phyloP scores from a whole-genome alignment of 2,113 vertebrate species.

The Ellobius talpinus region DNA sequence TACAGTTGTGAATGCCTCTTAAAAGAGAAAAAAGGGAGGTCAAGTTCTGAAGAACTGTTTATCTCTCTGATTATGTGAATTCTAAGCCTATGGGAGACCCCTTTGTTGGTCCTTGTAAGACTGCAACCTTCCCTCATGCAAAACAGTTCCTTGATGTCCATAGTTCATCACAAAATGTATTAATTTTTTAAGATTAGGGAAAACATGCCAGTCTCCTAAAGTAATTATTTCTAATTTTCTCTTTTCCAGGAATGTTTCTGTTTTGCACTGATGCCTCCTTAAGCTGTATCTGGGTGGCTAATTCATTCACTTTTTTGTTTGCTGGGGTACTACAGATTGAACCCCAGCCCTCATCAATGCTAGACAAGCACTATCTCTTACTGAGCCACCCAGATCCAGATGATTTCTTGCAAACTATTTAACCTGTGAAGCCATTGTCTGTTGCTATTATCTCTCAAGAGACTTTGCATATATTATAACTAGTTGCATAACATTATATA shows the following conservation, averaged over 20 bases:
- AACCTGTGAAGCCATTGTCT: not conserved
- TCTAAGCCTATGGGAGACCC: not conserved
- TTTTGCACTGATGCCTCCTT: not conserved
- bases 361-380: not conserved
- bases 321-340: not conserved
- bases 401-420: conserved; percentile 37
- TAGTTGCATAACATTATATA: not conserved
- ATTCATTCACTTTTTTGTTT: too few relatives aligned
- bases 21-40: conserved; percentile 42
- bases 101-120: not conserved
- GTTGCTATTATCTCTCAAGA: conserved; percentile 20
- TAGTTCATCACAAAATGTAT: not conserved
- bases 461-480: conserved; percentile 3
- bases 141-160: not conserved
- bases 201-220: not conserved
- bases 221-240: conserved; percentile 20
- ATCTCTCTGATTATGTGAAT: conserved; percentile 22
- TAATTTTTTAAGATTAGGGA: not conserved
- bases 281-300: not conserved
- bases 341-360: not conserved
- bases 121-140: not conserved
- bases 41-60: not conserved
- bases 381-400: not conserved
- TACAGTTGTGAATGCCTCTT: conserved; percentile 59
- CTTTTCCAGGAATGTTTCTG: conserved; percentile 12